Conservation (phyloP, 2,888 invertebrate species). For the Apoderus coryli region DNA sequence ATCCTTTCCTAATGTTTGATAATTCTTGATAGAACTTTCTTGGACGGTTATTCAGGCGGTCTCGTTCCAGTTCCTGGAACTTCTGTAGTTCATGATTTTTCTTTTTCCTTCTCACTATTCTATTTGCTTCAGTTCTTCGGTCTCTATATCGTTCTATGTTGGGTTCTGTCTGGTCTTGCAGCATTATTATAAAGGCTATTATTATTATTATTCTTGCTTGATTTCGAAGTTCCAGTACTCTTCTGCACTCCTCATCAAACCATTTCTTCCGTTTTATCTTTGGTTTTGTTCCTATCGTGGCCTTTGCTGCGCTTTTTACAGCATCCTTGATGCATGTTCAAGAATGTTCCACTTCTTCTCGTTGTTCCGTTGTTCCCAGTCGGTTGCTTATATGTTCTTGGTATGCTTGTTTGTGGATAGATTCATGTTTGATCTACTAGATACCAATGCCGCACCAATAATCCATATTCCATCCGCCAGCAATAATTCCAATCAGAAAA, state of each 20-base stretch:
- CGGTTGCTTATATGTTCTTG: slow-evolving; percentile 4
- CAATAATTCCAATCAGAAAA: too few relatives aligned
- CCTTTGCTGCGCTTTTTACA: slow-evolving; percentile 4
- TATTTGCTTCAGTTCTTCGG: slow-evolving; percentile 2
- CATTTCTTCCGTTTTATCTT: slow-evolving; percentile 4
- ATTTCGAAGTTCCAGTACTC: slow-evolving; percentile 5
- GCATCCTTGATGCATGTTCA: slow-evolving; percentile 4
- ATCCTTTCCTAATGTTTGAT: slow-evolving; percentile 4
- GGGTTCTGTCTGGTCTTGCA: slow-evolving; percentile 5
- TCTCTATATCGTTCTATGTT: slow-evolving; percentile 4
- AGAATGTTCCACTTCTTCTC: slow-evolving; percentile 4
- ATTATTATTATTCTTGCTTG: slow-evolving; percentile 4
- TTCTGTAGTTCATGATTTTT: too few relatives aligned
- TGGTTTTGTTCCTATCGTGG: slow-evolving; percentile 4
- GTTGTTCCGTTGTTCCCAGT: slow-evolving; percentile 6
- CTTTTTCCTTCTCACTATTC: too few relatives aligned
- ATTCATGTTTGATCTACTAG: too few relatives aligned
- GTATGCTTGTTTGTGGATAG: slow-evolving; percentile 5
- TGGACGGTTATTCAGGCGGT: slow-evolving; percentile 4
- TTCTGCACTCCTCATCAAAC: slow-evolving; percentile 3
- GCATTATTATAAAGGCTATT: too few relatives aligned
- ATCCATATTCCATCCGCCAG: too few relatives aligned
- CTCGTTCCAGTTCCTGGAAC: slow-evolving; percentile 2
- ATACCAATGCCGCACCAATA: too few relatives aligned
- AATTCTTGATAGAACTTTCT: slow-evolving; percentile 2